Conservation (phyloP, 2,113 vertebrate species). For the Lampris incognitus region DNA sequence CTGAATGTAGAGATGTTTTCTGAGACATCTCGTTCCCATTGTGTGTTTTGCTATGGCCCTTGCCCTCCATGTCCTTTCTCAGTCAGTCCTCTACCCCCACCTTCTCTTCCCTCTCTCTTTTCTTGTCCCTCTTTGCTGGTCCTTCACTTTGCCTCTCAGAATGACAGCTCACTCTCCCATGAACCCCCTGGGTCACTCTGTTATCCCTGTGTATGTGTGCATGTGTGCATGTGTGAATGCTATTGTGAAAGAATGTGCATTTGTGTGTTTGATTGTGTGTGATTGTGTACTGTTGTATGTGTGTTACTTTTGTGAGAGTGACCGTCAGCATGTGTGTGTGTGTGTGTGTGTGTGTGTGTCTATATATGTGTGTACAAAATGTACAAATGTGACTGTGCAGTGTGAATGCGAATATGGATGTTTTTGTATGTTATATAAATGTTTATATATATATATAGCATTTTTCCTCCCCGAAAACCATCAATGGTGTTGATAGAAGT, state of each 20-base stretch:
- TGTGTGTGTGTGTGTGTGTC: too few species aligned
- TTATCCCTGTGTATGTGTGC: conserved; percentile 16
- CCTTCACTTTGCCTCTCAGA: conserved; percentile 40
- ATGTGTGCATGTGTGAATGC: background rate
- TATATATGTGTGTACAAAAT: too few species aligned
- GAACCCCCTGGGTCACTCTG: conserved; percentile 39
- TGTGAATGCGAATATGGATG: background rate
- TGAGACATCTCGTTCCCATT: conserved; percentile 2
- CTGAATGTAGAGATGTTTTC: background rate
- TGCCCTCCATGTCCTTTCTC: background rate
- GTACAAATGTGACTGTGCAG: background rate
- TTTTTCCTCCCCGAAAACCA: too few species aligned
- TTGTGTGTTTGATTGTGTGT: background rate
- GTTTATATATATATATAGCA: background rate
- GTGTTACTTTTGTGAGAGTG: background rate
- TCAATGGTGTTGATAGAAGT: too few species aligned
- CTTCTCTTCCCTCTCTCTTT: background rate
- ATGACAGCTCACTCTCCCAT: conserved; percentile 61
- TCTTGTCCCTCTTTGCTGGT: conserved; percentile 14
- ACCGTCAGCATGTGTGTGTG: background rate
- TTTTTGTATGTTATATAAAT: conserved; percentile 6
- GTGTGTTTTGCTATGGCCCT: background rate
- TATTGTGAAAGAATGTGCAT: background rate
- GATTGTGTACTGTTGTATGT: background rate
- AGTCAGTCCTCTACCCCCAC: background rate